Evolutionary conservation across 2,113 vertebrate species (phyloP), one percentile per base, ranked within the genome.

Genomic region (Erythrocebus patas): DNA sequence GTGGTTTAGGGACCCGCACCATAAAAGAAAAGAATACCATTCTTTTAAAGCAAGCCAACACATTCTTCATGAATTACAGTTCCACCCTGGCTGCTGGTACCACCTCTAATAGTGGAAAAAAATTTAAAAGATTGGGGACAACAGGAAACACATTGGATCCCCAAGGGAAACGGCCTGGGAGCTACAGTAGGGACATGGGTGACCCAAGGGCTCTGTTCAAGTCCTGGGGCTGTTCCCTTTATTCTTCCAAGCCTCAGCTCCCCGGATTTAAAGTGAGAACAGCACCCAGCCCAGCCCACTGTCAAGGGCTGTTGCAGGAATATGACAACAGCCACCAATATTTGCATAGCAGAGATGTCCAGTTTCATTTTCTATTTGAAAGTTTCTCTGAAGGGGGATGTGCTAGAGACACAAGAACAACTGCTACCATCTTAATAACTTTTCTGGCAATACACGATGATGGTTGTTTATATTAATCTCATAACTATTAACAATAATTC

Each of bases 291-390:
- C 55, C 23, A 6, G 73, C 64, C 64, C 50, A 0, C 38, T 12
- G 23, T 0, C 32, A 6, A n/a, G 86, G 61, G 45, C 27, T 17
- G 43, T 12, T 12, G 61, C 16, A 8, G 61, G 32, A 10, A 20
- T 14, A 2, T 1, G 5, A 25, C 50, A 9, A 6, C 10, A 3
- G 80, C 30, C 6, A 89, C 40, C 61, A 25, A 1, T 10, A 14
- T 64, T 22, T 48, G 70, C 68, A 30, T 5, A 57, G 96, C 59
- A 2, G 8, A n/a, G 48, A 43, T 9, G 25, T 16, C 40, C 8
- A 0, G 89, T 97, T 98, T 97, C 96, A 27, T 95, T 98, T 98
- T 97, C 97, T 89, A 0, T 96, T 90, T 97, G 70, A 61, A 66
- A 75, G 57, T 61, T 61, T 93, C 30, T 89, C 73, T 48, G 5